Percentiles rank a stretch among this genome's conserved stretches.
These are phyloP conservation scores for Acronicta aceris DNA, from an alignment of 2,888 invertebrate genomes.

Conservation along the genomic window DNA sequence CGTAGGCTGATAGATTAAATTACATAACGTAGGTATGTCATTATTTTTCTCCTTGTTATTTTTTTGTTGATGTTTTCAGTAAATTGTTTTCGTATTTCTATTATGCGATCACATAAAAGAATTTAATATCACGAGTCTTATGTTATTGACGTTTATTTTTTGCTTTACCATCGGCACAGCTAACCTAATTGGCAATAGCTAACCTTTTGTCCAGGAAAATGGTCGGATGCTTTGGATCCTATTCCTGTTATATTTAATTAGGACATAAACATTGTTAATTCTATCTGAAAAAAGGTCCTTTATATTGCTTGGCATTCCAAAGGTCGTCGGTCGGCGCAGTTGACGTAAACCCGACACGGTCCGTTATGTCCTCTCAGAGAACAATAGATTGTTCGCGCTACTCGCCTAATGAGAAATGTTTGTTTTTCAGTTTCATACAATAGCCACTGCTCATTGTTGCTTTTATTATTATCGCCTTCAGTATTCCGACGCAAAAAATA, in stretches of 20 bases:
- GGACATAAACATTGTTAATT: not conserved
- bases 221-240: not conserved
- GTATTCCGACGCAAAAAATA: constrained; percentile 69
- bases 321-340: constrained; percentile 77
- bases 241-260: not conserved
- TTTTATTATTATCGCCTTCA: constrained; percentile 78
- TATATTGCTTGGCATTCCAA: constrained; percentile 62
- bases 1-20: constrained; percentile 62
- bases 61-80: constrained; percentile 26
- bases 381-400: constrained; percentile 84
- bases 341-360: constrained; percentile 85
- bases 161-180: constrained; percentile 3
- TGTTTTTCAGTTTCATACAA: constrained; percentile 84
- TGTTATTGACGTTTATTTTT: constrained; percentile 11
- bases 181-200: constrained; percentile 1
- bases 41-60: constrained; percentile 42
- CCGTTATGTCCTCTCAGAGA: constrained; percentile 85
- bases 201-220: constrained; percentile 3
- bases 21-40: constrained; percentile 53
- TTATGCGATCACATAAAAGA: constrained; percentile 12
- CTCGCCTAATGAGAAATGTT: constrained; percentile 88
- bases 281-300: constrained; percentile 30
- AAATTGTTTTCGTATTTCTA: constrained; percentile 11
- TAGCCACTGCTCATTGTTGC: constrained; percentile 78
- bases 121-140: constrained; percentile 15